Conservation (phyloP, 2,888 invertebrate genomes). For the Lepidochitona cinerea region DNA sequence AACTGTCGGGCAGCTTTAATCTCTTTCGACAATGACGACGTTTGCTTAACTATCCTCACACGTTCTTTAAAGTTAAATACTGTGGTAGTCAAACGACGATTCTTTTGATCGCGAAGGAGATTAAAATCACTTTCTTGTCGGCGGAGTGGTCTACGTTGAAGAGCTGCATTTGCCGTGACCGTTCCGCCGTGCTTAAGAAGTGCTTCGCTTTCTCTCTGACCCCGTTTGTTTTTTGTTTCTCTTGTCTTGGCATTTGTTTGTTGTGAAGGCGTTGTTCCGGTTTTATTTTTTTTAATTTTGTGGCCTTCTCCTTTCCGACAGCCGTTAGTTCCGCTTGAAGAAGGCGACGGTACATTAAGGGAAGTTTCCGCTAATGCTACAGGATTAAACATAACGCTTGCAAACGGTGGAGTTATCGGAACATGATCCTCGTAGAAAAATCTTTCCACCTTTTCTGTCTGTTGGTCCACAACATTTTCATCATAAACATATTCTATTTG, state of each 20-base stretch:
- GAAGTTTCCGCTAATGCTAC: slow-evolving; percentile 14
- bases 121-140: slow-evolving; percentile 9
- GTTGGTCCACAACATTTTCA: slow-evolving; percentile 62
- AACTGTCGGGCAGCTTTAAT: slow-evolving; percentile 75
- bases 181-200: not conserved
- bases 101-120: slow-evolving; percentile 35
- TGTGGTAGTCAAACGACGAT: slow-evolving; percentile 34
- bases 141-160: not conserved
- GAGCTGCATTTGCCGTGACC: not conserved
- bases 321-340: slow-evolving; percentile 2
- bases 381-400: slow-evolving; percentile 5
- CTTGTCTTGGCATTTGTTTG: not conserved
- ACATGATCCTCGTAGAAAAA: slow-evolving; percentile 58
- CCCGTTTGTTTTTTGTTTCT: not conserved
- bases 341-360: not conserved
- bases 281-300: not conserved
- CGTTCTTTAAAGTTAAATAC: slow-evolving; percentile 48
- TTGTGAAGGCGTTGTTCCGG: not conserved
- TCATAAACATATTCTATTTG: slow-evolving; percentile 66
- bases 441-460: slow-evolving; percentile 62
- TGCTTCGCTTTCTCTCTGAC: not conserved
- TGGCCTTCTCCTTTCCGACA: slow-evolving; percentile 14
- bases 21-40: slow-evolving; percentile 63
- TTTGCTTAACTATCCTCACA: slow-evolving; percentile 53
- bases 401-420: slow-evolving; percentile 16